A percentile compares a stretch with the other conserved stretches of the same genome.
phyloP scores from a whole-genome alignment of 2,797 vertebrate genomes.

The Amazonetta brasiliensis region DNA sequence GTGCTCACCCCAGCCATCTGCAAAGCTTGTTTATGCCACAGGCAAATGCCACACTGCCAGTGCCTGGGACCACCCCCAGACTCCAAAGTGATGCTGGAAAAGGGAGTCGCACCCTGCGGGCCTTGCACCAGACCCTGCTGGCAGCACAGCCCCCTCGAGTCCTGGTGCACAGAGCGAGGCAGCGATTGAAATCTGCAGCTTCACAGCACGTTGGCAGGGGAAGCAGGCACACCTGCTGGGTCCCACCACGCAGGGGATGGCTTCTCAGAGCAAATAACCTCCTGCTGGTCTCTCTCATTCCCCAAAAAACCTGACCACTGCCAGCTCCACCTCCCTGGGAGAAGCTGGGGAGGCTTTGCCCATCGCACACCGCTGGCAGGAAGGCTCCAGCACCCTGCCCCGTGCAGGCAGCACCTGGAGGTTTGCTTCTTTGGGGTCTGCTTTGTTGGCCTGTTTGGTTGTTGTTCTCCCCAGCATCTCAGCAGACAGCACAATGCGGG shows the following conservation, averaged over 20 bases:
- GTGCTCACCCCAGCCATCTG: background rate
- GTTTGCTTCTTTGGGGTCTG: background rate
- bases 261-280: background rate
- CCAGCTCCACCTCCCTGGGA: background rate
- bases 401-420: background rate
- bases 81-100: background rate
- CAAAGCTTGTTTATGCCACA: background rate
- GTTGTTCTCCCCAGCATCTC: background rate
- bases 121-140: background rate
- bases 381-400: background rate
- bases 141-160: background rate
- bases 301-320: background rate
- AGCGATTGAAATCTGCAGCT: fast-evolving
- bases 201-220: fast-evolving
- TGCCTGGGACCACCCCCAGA: background rate
- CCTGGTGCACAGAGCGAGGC: fast-evolving
- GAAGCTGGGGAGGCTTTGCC: background rate
- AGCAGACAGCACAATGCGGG: constrained; percentile 39
- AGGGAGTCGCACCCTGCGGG: background rate
- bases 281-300: background rate
- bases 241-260: fast-evolving
- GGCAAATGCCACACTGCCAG: background rate
- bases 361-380: background rate
- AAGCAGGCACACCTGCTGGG: background rate
- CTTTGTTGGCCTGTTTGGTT: background rate